Conservation (phyloP, 2,797 vertebrate genomes). For the Coccyzus lansbergi region DNA sequence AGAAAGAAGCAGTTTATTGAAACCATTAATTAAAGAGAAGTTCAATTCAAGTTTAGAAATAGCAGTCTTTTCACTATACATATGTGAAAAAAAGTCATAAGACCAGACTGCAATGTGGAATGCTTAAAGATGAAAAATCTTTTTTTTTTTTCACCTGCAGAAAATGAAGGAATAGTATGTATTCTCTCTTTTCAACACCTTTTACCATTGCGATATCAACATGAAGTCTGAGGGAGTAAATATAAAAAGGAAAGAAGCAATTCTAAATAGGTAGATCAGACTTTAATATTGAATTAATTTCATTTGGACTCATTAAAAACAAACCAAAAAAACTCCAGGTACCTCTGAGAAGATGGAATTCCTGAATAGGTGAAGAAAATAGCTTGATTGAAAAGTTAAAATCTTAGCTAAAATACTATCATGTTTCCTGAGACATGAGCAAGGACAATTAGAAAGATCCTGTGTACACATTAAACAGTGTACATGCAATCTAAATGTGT, state of each 20-base stretch:
- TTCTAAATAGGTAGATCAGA: background rate
- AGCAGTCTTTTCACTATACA: background rate
- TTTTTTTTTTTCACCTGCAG: background rate
- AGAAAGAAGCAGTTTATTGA: conserved; percentile 11
- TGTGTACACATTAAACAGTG: accelerated
- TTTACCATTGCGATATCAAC: background rate
- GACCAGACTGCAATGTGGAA: background rate
- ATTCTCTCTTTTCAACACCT: background rate
- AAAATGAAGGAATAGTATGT: background rate
- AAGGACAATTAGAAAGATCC: background rate
- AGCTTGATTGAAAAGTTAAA: background rate
- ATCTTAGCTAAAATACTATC: background rate
- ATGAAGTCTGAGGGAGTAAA: background rate
- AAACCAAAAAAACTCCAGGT: background rate
- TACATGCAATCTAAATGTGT: background rate
- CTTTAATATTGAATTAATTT: background rate
- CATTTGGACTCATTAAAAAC: accelerated
- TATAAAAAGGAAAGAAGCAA: background rate
- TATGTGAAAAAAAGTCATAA: background rate
- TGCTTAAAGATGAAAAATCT: background rate
- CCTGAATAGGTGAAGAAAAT: background rate
- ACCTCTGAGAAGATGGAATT: background rate
- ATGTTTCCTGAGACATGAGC: background rate
- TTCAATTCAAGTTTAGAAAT: background rate
- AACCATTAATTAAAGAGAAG: background rate